Evolutionary conservation across 1,140 invertebrate species (phyloP), one percentile per base, ranked within the genome.

Genomic region (Maniola jurtina): DNA sequence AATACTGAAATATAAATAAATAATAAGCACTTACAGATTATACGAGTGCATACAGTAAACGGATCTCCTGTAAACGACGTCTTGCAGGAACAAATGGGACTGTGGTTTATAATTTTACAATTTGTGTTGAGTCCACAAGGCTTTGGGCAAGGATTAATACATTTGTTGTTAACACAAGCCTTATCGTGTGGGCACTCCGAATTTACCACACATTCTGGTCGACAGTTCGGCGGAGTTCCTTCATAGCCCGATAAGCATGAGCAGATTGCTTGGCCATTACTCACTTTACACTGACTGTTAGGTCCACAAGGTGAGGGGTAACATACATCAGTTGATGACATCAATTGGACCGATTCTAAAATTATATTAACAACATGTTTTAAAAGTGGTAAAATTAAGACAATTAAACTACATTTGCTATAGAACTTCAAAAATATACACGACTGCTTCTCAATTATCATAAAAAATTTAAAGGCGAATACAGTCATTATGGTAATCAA

Each of bases 101-200:
- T 93, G 70, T 94, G 94, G 80, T 94, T 95, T 55, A 94, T 90
- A n/a, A 94, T 92, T 83, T 92, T 90, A 74, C 94, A 95, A 59
- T 91, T 76, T 5, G 94, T 89, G 68, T 93, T 93, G 1, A 89
- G 56, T 7, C 93, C 94, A 77, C 94, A 95, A 59, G 92, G 91
- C 36, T 92, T 93, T 8, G 91, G 91, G 73, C 94, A 94, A 45
- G 94, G 94, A 78, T 94, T 92, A 8, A 83, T 71, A 79, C 94
- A 95, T 84, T 93, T 93, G 60, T 92, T 91, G 56, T 93, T 93
- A 25, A 93, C 79, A 77, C 94, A 95, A 61, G 93, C 93, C 77
- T 92, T 92, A 66, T 93, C 92, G 35, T 86, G 86, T 14, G 91
- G 79, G 85, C 94, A 94, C 80, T 94, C 93, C 11, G 93, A 92